A percentile compares a stretch with the other conserved stretches of the same genome.
Evolutionary conservation across 2,888 invertebrate species (phyloP).

Genomic region (Pyralis farinalis): DNA sequence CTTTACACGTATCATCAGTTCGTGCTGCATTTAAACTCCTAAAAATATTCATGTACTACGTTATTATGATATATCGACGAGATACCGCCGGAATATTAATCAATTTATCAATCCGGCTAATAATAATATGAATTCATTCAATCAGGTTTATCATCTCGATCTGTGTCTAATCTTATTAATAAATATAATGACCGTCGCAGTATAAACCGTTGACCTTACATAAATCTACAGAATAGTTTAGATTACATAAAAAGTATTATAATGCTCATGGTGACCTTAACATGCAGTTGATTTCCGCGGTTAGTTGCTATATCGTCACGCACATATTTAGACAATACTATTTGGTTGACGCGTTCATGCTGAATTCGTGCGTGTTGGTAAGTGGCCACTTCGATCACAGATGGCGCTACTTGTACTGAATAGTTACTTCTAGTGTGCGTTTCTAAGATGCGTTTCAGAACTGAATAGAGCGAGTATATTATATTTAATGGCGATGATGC

Average conservation of each 20-base stretch:
- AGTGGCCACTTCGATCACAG: constrained; percentile 19
- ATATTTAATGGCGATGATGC: constrained; percentile 55
- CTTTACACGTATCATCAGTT: too few relatives aligned
- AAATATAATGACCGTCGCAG: constrained; percentile 4
- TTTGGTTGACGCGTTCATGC: background rate
- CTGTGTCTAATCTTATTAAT: background rate
- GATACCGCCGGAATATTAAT: background rate
- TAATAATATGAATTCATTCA: background rate
- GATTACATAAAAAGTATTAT: constrained; percentile 27
- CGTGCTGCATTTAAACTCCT: too few relatives aligned
- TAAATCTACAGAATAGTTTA: constrained; percentile 14
- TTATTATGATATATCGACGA: too few relatives aligned
- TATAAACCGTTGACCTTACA: constrained; percentile 14
- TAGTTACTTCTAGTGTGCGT: constrained; percentile 19
- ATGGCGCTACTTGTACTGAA: constrained; percentile 24
- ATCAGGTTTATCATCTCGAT: background rate
- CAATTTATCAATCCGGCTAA: background rate
- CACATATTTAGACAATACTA: constrained; percentile 28
- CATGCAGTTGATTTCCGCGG: constrained; percentile 65
- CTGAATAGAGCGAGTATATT: constrained; percentile 43
- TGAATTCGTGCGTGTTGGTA: constrained; percentile 10
- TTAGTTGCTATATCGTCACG: constrained; percentile 43
- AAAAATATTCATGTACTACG: too few relatives aligned
- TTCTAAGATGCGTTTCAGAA: constrained; percentile 54
- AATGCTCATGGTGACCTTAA: constrained; percentile 52